Percentiles rank a stretch among this genome's conserved stretches.
These are phyloP conservation scores for Chelonus formosanus DNA, from an alignment of 2,888 invertebrate genomes.

Conservation along the genomic window DNA sequence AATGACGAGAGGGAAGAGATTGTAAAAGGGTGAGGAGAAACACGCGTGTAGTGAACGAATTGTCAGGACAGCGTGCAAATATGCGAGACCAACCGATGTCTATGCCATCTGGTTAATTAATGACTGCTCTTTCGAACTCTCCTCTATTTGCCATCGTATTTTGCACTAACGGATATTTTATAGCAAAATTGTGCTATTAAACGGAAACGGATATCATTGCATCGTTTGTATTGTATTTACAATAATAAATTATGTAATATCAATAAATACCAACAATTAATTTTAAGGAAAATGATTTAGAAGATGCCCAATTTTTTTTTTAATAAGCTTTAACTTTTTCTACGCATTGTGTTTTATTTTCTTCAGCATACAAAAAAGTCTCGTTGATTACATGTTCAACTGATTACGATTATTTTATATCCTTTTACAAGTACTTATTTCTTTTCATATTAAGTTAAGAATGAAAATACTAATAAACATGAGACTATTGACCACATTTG, in stretches of 20 bases:
- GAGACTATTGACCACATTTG: conserved; percentile 38
- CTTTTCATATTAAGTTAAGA: not conserved
- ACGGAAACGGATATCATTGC: conserved; percentile 17
- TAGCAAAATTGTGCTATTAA: not conserved
- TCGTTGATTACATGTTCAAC: too few relatives aligned
- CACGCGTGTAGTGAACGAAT: not conserved
- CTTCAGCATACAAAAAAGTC: too few relatives aligned
- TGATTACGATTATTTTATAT: not conserved
- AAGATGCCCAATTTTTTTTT: too few relatives aligned
- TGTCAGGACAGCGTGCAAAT: conserved; percentile 10
- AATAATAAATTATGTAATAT: too few relatives aligned
- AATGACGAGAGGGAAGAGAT: not conserved
- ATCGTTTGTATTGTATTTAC: too few relatives aligned
- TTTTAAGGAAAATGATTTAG: not conserved
- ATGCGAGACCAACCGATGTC: conserved; percentile 4
- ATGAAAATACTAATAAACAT: conserved; percentile 3
- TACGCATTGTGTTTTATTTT: too few relatives aligned
- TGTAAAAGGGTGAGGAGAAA: conserved; percentile 3
- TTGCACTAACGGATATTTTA: not conserved
- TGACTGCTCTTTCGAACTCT: conserved; percentile 1
- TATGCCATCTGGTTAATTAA: conserved; percentile 21
- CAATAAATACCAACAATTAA: too few relatives aligned
- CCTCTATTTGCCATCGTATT: not conserved
- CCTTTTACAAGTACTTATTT: not conserved
- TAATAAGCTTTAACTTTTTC: too few relatives aligned